These are phyloP conservation scores for Rhynchonema sp. DNA, from an alignment of 2,888 invertebrate species.

Conservation along the genomic window DNA sequence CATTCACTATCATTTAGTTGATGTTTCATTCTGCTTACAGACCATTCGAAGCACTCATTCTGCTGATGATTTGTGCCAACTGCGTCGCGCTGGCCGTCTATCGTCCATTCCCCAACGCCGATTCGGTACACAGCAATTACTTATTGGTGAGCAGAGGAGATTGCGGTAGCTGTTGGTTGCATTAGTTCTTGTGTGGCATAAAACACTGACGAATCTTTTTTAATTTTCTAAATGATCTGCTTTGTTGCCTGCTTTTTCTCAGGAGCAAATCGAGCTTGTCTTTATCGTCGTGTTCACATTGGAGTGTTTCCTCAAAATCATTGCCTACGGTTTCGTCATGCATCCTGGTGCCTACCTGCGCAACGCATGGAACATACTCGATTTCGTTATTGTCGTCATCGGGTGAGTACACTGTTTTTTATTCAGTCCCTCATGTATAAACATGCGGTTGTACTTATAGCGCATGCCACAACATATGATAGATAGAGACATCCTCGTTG, in stretches of 20 bases:
- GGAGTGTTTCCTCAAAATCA: slow-evolving; percentile 96
- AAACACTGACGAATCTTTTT: background rate
- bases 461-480: too few species aligned
- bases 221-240: background rate
- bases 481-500: too few species aligned
- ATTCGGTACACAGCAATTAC: slow-evolving; percentile 85
- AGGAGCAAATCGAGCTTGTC: slow-evolving; percentile 45
- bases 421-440: background rate
- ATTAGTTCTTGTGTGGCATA: background rate
- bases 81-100: slow-evolving; percentile 95
- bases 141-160: slow-evolving; percentile 44
- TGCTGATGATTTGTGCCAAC: slow-evolving; percentile 95
- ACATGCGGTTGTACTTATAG: too few species aligned
- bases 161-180: background rate
- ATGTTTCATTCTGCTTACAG: too few species aligned
- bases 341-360: slow-evolving; percentile 91
- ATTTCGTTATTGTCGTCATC: slow-evolving; percentile 80
- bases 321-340: slow-evolving; percentile 91
- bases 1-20: too few species aligned
- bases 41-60: slow-evolving; percentile 96
- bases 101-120: slow-evolving; percentile 87
- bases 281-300: slow-evolving; percentile 97
- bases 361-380: slow-evolving; percentile 83
- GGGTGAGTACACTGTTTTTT: slow-evolving; percentile 43
- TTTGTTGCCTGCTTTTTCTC: background rate